These are phyloP conservation scores for Mya arenaria DNA, from an alignment of 1,140 invertebrate genomes.

Conservation along the genomic window DNA sequence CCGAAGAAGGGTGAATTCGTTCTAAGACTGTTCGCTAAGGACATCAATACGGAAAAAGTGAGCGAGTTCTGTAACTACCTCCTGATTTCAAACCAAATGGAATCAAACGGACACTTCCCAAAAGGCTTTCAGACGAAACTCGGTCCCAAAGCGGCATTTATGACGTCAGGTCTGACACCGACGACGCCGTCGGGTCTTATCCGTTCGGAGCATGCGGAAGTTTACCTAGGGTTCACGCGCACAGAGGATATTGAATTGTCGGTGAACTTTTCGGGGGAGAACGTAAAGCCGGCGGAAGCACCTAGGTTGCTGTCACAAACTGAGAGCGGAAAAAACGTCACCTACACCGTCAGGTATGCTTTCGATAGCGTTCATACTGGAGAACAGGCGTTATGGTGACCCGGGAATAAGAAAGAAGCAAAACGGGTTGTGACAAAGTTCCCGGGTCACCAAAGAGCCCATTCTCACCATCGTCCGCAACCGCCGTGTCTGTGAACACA, in stretches of 20 bases:
- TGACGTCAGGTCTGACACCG: conserved; percentile 58
- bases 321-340: conserved; percentile 56
- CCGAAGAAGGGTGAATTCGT: conserved; percentile 71
- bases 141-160: conserved; percentile 58
- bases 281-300: conserved; percentile 63
- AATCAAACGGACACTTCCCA: conserved; percentile 61
- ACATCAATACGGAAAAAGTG: conserved; percentile 44
- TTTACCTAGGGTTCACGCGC: conserved; percentile 62
- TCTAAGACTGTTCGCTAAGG: conserved; percentile 64
- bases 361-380: too few relatives aligned
- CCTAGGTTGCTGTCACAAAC: conserved; percentile 60
- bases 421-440: too few relatives aligned
- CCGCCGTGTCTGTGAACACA: too few relatives aligned
- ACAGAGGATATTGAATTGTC: conserved; percentile 63
- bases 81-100: conserved; percentile 66
- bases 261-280: conserved; percentile 62
- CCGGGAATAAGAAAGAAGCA: too few relatives aligned
- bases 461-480: too few relatives aligned
- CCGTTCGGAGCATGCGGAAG: conserved; percentile 58
- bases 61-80: conserved; percentile 73
- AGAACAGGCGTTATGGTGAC: too few relatives aligned
- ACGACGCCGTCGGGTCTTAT: conserved; percentile 62
- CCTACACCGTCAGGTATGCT: conserved; percentile 58
- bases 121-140: conserved; percentile 65
- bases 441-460: too few relatives aligned